phyloP scores from a whole-genome alignment of 2,113 vertebrate genomes.

The Megaceryle torquata region DNA sequence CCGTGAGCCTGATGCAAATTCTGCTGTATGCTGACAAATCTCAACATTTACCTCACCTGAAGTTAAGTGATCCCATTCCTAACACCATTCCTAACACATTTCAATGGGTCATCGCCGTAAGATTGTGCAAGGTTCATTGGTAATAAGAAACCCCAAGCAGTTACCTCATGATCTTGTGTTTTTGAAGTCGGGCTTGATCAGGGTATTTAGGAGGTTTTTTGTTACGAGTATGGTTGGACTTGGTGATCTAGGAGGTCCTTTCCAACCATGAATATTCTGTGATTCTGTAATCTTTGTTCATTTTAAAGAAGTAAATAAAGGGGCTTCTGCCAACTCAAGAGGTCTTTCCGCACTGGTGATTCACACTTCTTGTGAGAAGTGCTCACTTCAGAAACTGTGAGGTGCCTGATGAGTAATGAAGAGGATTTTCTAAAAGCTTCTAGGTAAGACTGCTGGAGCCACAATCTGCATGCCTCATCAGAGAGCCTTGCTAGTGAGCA shows the following conservation, averaged over 20 bases:
- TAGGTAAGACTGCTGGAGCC: not conserved
- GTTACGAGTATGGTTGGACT: no score
- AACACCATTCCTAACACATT: not conserved
- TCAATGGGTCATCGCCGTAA: not conserved
- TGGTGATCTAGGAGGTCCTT: no score
- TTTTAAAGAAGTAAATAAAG: not conserved
- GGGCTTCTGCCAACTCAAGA: not conserved
- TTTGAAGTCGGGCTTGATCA: no score
- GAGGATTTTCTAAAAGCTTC: constrained; percentile 31
- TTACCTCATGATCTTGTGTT: not conserved
- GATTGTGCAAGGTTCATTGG: not conserved
- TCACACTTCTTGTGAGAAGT: not conserved
- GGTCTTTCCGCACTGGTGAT: not conserved
- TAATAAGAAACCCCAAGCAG: not conserved
- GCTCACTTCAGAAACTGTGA: not conserved
- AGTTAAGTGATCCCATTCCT: not conserved
- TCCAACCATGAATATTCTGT: no score
- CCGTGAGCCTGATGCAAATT: not conserved
- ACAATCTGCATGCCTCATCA: constrained; percentile 7
- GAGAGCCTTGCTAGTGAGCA: not conserved
- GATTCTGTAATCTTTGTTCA: not conserved
- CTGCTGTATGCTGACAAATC: not conserved
- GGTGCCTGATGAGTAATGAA: constrained; percentile 1
- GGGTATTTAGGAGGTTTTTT: no score
- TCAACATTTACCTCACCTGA: not conserved